phyloP scores from a whole-genome alignment of 2,113 vertebrate genomes.

The Paramisgurnus dabryanus region DNA sequence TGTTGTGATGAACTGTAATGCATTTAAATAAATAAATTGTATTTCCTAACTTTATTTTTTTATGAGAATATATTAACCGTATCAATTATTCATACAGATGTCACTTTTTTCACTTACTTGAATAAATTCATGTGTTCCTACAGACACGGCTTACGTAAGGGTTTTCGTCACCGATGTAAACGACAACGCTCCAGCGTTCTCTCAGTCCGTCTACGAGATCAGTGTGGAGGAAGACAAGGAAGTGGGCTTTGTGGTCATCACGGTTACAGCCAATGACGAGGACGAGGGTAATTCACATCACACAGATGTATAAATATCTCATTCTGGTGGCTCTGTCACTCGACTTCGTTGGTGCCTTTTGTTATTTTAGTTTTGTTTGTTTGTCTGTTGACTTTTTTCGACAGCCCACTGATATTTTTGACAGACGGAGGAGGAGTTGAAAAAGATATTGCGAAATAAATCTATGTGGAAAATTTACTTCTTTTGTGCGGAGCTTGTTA shows the following conservation, averaged over 20 bases:
- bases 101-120: neutral
- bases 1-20: too few species aligned
- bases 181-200: conserved; percentile 84
- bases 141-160: conserved; percentile 86
- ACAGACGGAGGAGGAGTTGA: conserved; percentile 41
- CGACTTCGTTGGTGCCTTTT: conserved; percentile 28
- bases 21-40: too few species aligned
- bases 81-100: neutral
- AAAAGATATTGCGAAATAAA: conserved; percentile 46
- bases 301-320: conserved; percentile 10
- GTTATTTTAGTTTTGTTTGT: conserved; percentile 29
- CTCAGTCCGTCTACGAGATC: conserved; percentile 76
- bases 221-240: conserved; percentile 86
- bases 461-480: conserved; percentile 49
- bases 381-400: conserved; percentile 40
- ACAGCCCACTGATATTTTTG: conserved; percentile 50
- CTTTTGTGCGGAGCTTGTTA: conserved; percentile 69
- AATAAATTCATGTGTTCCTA: neutral
- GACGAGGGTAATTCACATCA: conserved; percentile 80
- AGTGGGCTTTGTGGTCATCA: conserved; percentile 82
- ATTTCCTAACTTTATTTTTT: too few species aligned
- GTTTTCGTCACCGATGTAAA: conserved; percentile 87
- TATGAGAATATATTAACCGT: neutral
- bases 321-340: conserved; percentile 44
- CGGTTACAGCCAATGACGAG: conserved; percentile 84